Evolutionary conservation across 2,888 invertebrate species (phyloP).

Genomic region (Labia minor): DNA sequence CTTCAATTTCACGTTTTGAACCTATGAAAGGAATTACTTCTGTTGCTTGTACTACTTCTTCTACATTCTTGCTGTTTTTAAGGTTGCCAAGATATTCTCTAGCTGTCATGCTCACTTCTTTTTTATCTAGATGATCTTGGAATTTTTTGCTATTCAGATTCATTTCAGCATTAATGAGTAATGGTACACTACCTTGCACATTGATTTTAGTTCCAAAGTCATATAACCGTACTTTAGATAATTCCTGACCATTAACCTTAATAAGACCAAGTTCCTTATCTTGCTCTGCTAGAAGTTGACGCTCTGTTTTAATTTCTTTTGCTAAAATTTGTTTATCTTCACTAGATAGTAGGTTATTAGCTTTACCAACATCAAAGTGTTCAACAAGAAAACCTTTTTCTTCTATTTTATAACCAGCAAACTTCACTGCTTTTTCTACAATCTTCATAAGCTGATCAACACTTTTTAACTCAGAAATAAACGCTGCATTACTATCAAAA

Average conservation of each 20-base stretch:
- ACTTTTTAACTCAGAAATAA: conserved; percentile 26
- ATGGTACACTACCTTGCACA: conserved; percentile 13
- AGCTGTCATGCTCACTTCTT: conserved; percentile 26
- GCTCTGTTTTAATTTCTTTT: conserved; percentile 25
- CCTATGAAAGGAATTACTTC: conserved; percentile 25
- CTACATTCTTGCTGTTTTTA: conserved; percentile 23
- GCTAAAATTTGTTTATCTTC: conserved; percentile 23
- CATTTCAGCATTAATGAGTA: conserved; percentile 18
- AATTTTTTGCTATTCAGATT: conserved; percentile 17
- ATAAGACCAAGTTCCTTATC: conserved; percentile 23
- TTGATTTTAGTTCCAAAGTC: conserved; percentile 14
- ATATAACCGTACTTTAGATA: conserved; percentile 16
- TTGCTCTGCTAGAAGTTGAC: conserved; percentile 22
- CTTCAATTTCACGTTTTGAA: conserved; percentile 25
- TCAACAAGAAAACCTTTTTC: conserved; percentile 17
- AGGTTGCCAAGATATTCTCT: conserved; percentile 25
- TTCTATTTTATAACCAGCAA: conserved; percentile 17
- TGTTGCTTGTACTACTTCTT: conserved; percentile 25
- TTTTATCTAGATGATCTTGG: conserved; percentile 18
- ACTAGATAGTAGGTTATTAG: conserved; percentile 8
- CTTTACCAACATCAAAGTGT: conserved; percentile 17
- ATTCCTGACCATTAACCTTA: conserved; percentile 17
- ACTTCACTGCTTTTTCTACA: conserved; percentile 17
- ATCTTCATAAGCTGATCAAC: conserved; percentile 24
- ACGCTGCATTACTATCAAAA: conserved; percentile 26